Percentiles rank a stretch among this genome's conserved stretches.
phyloP scores from a whole-genome alignment of 2,113 vertebrate genomes.

The Brevimyrus niger region DNA sequence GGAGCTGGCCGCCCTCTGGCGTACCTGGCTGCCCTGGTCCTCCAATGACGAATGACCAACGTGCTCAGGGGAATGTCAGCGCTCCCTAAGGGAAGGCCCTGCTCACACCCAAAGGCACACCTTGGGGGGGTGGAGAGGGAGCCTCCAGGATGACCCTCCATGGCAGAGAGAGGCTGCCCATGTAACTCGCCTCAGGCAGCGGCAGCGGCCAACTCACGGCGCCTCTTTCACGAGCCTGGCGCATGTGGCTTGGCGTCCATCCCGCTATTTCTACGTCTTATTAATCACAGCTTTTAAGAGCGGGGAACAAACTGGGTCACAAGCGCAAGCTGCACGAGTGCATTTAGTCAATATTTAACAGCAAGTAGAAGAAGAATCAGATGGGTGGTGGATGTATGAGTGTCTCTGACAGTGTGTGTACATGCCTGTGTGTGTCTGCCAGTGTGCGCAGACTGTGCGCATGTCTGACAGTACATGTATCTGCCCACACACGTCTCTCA shows the following conservation, averaged over 20 bases:
- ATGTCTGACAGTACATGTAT: too few species aligned
- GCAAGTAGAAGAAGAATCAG: background rate
- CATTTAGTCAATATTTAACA: slow-evolving; percentile 15
- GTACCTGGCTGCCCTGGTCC: background rate
- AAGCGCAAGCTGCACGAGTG: background rate
- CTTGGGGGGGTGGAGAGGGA: background rate
- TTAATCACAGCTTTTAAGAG: slow-evolving; percentile 14
- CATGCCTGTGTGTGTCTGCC: background rate
- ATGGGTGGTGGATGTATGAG: background rate
- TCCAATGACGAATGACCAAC: background rate
- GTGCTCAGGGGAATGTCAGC: background rate
- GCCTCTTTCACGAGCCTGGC: background rate
- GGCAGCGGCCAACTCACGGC: background rate
- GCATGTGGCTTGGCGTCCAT: background rate
- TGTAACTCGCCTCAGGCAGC: background rate
- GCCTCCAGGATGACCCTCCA: background rate
- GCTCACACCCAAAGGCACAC: background rate
- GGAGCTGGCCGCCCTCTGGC: background rate
- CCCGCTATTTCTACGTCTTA: slow-evolving; percentile 3
- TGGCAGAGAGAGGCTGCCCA: background rate
- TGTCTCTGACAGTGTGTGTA: background rate
- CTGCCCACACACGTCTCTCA: too few species aligned
- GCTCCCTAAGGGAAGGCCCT: background rate
- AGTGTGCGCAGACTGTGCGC: background rate
- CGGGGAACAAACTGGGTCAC: slow-evolving; percentile 2